Evolutionary conservation across 2,888 invertebrate species (phyloP).

Genomic region (Ramazzottius varieornatus): DNA sequence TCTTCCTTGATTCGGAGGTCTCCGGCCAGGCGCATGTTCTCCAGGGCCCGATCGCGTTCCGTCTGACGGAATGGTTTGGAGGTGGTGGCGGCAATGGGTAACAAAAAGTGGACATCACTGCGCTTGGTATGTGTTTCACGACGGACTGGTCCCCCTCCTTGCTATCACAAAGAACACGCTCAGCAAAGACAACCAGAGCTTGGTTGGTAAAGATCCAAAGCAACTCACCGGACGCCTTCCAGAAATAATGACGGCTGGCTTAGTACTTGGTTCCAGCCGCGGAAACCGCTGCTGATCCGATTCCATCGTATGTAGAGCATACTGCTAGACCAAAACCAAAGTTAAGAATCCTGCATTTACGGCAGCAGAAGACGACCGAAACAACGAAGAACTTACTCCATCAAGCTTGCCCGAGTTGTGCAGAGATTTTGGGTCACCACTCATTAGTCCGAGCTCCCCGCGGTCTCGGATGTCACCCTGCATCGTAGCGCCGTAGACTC

Average conservation of each 20-base stretch:
- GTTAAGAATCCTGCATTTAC: no score
- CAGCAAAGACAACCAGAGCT: no score
- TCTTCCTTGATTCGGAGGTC: background rate
- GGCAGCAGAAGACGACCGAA: no score
- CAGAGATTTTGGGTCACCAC: background rate
- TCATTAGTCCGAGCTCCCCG: background rate
- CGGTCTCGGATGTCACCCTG: background rate
- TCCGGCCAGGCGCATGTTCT: background rate
- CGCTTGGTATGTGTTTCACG: background rate
- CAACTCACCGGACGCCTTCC: background rate
- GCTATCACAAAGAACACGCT: background rate
- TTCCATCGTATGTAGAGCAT: background rate
- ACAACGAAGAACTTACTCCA: background rate
- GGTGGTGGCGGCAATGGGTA: background rate
- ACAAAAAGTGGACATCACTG: background rate
- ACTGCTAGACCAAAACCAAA: no score
- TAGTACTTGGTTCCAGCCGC: background rate
- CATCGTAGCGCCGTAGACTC: background rate
- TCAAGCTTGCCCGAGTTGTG: background rate
- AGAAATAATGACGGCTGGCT: conserved; percentile 1
- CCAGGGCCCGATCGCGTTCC: background rate
- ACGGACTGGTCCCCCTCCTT: background rate
- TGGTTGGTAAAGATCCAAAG: background rate
- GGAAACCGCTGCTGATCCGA: background rate
- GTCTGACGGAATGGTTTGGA: background rate